Base-by-base conservation (phyloP, 2,113 vertebrate genomes). In the Lampris incognitus region DNA sequence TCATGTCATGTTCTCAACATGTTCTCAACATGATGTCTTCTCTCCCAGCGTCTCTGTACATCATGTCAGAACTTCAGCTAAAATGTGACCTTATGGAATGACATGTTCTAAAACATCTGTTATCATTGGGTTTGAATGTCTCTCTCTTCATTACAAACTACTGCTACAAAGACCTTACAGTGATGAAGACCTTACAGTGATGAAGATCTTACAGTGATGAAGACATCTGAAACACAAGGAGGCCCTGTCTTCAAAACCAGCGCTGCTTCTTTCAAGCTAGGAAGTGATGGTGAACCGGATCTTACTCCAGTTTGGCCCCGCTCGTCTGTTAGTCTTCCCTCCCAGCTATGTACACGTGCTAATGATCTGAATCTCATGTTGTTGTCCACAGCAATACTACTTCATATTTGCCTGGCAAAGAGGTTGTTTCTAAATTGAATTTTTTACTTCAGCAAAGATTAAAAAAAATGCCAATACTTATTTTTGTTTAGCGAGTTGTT, bases 21-120 rank as follows among this genome's bases (percentile, higher is more conserved):
- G n/a, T n/a, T n/a, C n/a, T 24, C 24, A 24, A 24, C 24, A 24
- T 24, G 24, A 24, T 24, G 24, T 24, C 24, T 24, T 24, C 24
- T 24, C 24, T 24, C 24, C 0, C 24, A 24, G 24, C 51, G 46
- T 51, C 8, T 51, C n/a, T 83, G 69, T 82, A 57, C 58, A 51
- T 66, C 24, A 67, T 76, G 72, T 78, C 81, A 76, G 61, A 82
- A 63, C 72, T 74, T 72, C 81, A 61, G 66, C 66, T 71, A 24
- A 83, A 73, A 38, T 13, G 7, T 38, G 9, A 52, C 10, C 49
- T 40, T 65, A 37, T 69, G 72, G 52, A 66, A 48, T 42, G 56
- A 41, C 0, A 51, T 69, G 61, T 79, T 85, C 37, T 51, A 10
- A 57, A 36, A 39, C 44, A 46, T 52, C 37, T 46, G 44, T 70